phyloP scores from a whole-genome alignment of 2,888 invertebrate species.

The Philereme vetulata region DNA sequence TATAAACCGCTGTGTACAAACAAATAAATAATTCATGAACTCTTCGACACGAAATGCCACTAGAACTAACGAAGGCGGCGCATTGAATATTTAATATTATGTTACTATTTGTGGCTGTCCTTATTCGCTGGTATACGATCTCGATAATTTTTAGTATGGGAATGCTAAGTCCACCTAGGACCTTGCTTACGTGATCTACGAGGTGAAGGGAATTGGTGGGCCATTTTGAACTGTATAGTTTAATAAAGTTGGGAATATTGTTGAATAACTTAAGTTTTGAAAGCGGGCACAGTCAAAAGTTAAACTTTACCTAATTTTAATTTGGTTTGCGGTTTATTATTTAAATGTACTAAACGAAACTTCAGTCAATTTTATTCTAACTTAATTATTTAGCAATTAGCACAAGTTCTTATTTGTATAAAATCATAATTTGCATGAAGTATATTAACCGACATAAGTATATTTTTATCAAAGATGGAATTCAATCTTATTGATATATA shows the following conservation, averaged over 20 bases:
- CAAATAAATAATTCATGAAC: slow-evolving; percentile 6
- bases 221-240: too few relatives aligned
- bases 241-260: not conserved
- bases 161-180: too few relatives aligned
- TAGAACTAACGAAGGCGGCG: slow-evolving; percentile 3
- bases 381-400: slow-evolving; percentile 1
- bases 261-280: not conserved
- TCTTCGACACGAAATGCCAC: slow-evolving; percentile 4
- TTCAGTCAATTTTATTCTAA: slow-evolving; percentile 30
- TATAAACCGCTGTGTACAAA: slow-evolving; percentile 8
- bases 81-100: slow-evolving; percentile 17
- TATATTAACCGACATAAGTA: too few relatives aligned
- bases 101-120: slow-evolving; percentile 1
- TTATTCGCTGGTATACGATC: slow-evolving; percentile 2
- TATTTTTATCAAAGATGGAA: too few relatives aligned
- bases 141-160: too few relatives aligned
- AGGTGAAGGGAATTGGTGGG: too few relatives aligned
- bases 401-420: too few relatives aligned
- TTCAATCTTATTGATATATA: too few relatives aligned
- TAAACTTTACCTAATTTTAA: not conserved
- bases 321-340: not conserved
- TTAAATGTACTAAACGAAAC: slow-evolving; percentile 6
- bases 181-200: too few relatives aligned
- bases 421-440: too few relatives aligned
- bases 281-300: not conserved